Percentiles rank a stretch among this genome's conserved stretches.
Evolutionary conservation across 2,888 invertebrate species (phyloP).

Genomic region (Epiblema foenella): DNA sequence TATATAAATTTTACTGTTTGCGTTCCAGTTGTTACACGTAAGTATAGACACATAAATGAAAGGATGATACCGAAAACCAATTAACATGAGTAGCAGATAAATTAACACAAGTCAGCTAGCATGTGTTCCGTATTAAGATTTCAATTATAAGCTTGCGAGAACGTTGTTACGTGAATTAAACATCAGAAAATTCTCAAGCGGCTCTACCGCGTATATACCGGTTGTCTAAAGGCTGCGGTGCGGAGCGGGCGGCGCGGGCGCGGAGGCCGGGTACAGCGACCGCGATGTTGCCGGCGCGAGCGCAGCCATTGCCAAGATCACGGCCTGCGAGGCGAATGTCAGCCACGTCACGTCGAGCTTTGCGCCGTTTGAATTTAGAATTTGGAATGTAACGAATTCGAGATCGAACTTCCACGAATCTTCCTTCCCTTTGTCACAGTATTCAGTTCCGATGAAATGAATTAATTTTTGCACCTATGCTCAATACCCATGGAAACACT

Average conservation of each 20-base stretch:
- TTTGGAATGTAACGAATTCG: constrained; percentile 60
- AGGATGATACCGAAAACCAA: not conserved
- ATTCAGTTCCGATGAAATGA: not conserved
- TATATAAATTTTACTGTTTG: not conserved
- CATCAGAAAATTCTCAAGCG: constrained; percentile 80
- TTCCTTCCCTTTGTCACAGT: no score
- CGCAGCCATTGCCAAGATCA: constrained; percentile 86
- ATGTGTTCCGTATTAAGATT: constrained; percentile 59
- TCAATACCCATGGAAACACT: constrained; percentile 23
- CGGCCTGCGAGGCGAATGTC: constrained; percentile 84
- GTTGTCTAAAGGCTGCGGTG: constrained; percentile 77
- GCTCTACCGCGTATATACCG: constrained; percentile 65
- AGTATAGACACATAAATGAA: not conserved
- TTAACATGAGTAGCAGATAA: constrained; percentile 10
- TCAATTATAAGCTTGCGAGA: constrained; percentile 63
- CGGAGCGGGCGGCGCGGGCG: constrained; percentile 53
- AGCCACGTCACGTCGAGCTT: constrained; percentile 83
- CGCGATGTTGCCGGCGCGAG: constrained; percentile 72
- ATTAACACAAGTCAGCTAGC: constrained; percentile 19
- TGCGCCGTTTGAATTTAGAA: constrained; percentile 75
- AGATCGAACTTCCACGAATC: not conserved
- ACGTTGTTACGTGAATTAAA: constrained; percentile 78
- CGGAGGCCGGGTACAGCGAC: constrained; percentile 78
- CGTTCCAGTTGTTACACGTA: not conserved
- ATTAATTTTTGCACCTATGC: not conserved